Evolutionary conservation across 2,113 vertebrate species (phyloP).

Genomic region (Cyprinodon brontotheroides): DNA sequence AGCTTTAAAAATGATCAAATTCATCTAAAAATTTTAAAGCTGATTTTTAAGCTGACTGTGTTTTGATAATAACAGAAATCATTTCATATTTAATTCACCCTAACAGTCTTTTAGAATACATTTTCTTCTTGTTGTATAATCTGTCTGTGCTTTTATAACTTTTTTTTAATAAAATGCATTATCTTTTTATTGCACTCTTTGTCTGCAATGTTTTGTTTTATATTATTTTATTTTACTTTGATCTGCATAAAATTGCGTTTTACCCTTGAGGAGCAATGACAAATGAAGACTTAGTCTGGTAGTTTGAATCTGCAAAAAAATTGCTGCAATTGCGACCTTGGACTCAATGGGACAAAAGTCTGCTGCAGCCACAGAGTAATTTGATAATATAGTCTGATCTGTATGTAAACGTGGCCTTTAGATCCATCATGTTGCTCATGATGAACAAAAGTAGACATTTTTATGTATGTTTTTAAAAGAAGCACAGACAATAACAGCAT

Average conservation of each 20-base stretch:
- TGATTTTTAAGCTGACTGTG: neutral
- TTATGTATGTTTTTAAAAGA: neutral
- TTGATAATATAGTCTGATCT: neutral
- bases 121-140: neutral
- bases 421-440: conserved; percentile 16
- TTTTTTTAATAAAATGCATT: too few relatives aligned
- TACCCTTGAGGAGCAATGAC: too few relatives aligned
- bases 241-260: too few relatives aligned
- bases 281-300: too few relatives aligned
- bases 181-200: too few relatives aligned
- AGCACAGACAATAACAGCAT: neutral
- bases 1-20: neutral
- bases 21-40: neutral
- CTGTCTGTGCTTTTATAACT: too few relatives aligned
- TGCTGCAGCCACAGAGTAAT: conserved; percentile 6
- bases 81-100: neutral
- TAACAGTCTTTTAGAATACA: neutral
- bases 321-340: conserved; percentile 22
- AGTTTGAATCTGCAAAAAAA: conserved; percentile 12
- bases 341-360: conserved; percentile 50
- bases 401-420: conserved; percentile 32
- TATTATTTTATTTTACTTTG: too few relatives aligned
- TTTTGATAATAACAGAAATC: neutral
- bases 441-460: neutral
- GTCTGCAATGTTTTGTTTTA: too few relatives aligned